Evolutionary conservation across 2,888 invertebrate genomes (phyloP), one percentile per base, ranked within the genome.

Genomic region (Phengaris arion): DNA sequence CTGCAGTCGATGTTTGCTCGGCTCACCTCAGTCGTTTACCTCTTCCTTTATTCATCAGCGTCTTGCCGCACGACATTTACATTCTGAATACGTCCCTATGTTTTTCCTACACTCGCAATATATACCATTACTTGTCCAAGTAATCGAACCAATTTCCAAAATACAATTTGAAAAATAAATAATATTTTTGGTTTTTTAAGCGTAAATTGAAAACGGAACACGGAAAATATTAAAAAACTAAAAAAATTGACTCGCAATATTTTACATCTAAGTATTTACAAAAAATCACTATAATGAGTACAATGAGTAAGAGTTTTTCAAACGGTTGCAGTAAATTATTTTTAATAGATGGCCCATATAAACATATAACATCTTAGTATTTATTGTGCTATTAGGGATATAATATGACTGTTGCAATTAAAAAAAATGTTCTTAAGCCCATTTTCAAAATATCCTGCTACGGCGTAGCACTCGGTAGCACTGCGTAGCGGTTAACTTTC

Each of bases 31-130:
- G 82, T 85, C 84, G 87, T 87, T 89, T 87, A 88, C 89, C 89
- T 90, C 81, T 84, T 91, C 85, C 86, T 87, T 91, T 91, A 91
- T 91, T 91, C 89, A 91, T 87, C 86, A 88, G 85, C 76, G 77
- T 76, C 81, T 79, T 79, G 75, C 75, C 78, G 77, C 77, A 77
- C 78, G 77, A 83, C 85, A 85, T 86, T 86, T 86, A 86, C 86
- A 87, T 88, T 84, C 87, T 77, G 74, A 75, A 75, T 78, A 76
- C 79, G 80, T 80, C 75, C 77, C 68, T 72, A 70, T 75, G 74
- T 75, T 76, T 76, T 73, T 57, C 77, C 74, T 57, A 55, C 69
- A 75, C 70, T 75, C 70, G 57, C 55, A 75, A 75, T 57, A 57
- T 75, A 54, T 35, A 70, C 70, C 22, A 48, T 70, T 51, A 72